Conservation (phyloP, 2,113 vertebrate genomes). For the Tyto alba region DNA sequence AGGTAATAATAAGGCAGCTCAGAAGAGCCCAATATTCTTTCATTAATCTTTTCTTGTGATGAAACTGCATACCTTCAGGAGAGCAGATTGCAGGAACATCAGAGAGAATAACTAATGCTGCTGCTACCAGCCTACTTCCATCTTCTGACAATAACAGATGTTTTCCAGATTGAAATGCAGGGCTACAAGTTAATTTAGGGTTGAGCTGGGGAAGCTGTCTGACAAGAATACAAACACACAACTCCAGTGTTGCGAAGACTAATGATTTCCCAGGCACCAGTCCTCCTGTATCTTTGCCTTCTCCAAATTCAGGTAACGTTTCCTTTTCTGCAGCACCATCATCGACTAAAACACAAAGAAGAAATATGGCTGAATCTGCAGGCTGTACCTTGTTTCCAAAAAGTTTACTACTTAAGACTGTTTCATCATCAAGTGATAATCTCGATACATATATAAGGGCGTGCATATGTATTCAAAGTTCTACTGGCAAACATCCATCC, state of each 20-base stretch:
- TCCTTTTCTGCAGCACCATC: slow-evolving; percentile 97
- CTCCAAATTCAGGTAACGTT: slow-evolving; percentile 90
- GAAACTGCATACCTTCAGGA: slow-evolving; percentile 83
- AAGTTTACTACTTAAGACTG: not conserved
- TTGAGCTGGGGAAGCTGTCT: slow-evolving; percentile 90
- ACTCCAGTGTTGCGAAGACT: slow-evolving; percentile 86
- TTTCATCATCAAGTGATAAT: not conserved
- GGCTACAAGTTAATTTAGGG: slow-evolving; percentile 82
- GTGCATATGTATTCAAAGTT: not conserved
- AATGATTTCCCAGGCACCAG: slow-evolving; percentile 89
- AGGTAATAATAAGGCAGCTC: not conserved
- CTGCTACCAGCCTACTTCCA: slow-evolving; percentile 79
- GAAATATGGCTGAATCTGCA: not conserved
- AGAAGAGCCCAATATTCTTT: not conserved
- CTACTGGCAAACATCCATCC: not conserved
- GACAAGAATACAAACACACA: slow-evolving; percentile 90
- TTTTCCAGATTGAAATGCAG: slow-evolving; percentile 65
- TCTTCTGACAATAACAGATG: slow-evolving; percentile 75
- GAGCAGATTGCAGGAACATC: slow-evolving; percentile 91
- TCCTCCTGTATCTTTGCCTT: slow-evolving; percentile 92
- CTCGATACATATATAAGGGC: not conserved
- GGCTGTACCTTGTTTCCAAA: not conserved
- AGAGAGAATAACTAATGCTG: slow-evolving; percentile 84
- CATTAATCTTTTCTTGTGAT: not conserved
- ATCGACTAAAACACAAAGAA: slow-evolving; percentile 79